phyloP scores from a whole-genome alignment of 2,888 invertebrate genomes.

The Limnephilus lunatus region DNA sequence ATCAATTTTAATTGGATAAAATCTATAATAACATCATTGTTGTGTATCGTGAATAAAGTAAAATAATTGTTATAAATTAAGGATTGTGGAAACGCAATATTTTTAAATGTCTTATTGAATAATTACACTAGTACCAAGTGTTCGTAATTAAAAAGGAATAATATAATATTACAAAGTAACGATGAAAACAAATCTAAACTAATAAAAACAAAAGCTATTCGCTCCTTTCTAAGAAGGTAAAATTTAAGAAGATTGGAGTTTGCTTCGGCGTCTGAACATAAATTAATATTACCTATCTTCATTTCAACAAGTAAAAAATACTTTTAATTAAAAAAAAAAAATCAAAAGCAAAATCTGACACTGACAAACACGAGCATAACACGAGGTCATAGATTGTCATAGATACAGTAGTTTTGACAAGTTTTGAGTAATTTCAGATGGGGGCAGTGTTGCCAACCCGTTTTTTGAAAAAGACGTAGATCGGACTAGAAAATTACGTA shows the following conservation, averaged over 20 bases:
- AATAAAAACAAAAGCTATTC: background rate
- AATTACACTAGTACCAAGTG: too few species aligned
- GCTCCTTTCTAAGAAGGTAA: background rate
- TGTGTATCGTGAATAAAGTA: background rate
- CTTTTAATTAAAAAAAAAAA: background rate
- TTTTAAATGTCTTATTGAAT: too few species aligned
- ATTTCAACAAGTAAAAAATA: background rate
- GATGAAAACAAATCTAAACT: background rate
- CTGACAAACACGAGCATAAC: background rate
- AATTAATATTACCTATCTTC: background rate
- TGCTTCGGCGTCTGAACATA: background rate
- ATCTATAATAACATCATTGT: background rate
- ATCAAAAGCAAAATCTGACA: background rate
- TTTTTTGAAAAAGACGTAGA: too few species aligned
- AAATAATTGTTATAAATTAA: background rate
- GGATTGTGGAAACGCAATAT: background rate
- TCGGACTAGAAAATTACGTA: too few species aligned
- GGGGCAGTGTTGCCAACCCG: too few species aligned
- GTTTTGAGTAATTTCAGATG: too few species aligned
- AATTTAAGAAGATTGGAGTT: background rate
- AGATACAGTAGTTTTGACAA: too few species aligned
- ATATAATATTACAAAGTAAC: background rate
- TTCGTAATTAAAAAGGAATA: background rate
- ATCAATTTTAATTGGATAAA: too few species aligned
- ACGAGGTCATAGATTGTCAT: background rate